Percentiles rank a stretch among this genome's conserved stretches.
phyloP scores from a whole-genome alignment of 2,113 vertebrate genomes.

The Ardeotis arabs region DNA sequence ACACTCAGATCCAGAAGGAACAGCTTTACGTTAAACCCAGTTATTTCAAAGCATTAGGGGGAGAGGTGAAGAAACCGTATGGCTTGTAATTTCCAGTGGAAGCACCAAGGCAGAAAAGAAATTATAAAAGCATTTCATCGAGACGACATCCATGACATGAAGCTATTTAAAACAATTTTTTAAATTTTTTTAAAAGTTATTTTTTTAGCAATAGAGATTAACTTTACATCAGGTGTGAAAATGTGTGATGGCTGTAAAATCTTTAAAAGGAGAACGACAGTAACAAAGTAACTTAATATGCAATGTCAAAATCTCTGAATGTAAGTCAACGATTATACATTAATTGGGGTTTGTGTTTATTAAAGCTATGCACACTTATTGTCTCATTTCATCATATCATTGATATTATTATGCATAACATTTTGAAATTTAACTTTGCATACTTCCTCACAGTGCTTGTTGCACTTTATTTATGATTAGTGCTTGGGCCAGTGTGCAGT shows the following conservation, averaged over 20 bases:
- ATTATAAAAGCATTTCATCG: conserved; percentile 73
- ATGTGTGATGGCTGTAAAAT: conserved; percentile 63
- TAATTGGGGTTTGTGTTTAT: conserved; percentile 73
- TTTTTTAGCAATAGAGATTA: conserved; percentile 75
- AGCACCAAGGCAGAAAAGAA: conserved; percentile 71
- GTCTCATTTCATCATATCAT: conserved; percentile 70
- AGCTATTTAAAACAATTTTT: conserved; percentile 76
- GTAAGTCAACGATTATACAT: conserved; percentile 67
- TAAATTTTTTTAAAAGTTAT: conserved; percentile 45
- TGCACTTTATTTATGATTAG: conserved; percentile 75
- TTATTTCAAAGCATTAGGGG: conserved; percentile 50
- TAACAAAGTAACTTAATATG: conserved; percentile 71
- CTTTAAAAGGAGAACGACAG: conserved; percentile 72
- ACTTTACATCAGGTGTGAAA: conserved; percentile 68
- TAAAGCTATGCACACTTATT: conserved; percentile 73
- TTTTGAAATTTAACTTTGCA: conserved; percentile 69
- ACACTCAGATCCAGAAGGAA: conserved; percentile 62
- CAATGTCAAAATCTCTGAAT: conserved; percentile 47
- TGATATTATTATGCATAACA: conserved; percentile 72
- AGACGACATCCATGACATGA: conserved; percentile 72
- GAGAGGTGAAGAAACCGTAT: conserved; percentile 63
- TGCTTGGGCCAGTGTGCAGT: conserved; percentile 72
- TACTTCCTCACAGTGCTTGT: conserved; percentile 69
- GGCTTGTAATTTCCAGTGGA: conserved; percentile 74
- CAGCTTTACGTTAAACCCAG: conserved; percentile 60